Conservation (phyloP, 2,113 vertebrate species). For the Vidua chalybeata region DNA sequence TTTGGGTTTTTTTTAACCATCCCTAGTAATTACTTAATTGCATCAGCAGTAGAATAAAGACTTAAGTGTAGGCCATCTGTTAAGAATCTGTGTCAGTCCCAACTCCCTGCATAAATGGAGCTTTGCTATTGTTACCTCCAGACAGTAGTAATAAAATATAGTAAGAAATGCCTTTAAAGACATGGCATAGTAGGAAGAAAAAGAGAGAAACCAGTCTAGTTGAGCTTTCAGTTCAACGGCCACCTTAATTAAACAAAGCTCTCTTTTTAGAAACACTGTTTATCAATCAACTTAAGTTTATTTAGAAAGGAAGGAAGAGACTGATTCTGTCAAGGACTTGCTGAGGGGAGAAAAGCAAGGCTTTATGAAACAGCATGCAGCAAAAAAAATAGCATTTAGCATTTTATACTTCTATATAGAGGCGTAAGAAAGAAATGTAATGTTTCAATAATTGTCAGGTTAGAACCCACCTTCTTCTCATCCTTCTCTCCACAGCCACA, state of each 20-base stretch:
- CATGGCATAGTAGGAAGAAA: neutral
- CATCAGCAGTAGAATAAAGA: neutral
- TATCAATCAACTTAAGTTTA: neutral
- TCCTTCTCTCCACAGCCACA: neutral
- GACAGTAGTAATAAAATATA: neutral
- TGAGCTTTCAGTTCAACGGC: neutral
- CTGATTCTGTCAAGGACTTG: neutral
- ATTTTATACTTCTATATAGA: neutral
- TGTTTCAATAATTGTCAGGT: neutral
- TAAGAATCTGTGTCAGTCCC: neutral
- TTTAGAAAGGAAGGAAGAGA: neutral
- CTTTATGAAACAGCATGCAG: neutral
- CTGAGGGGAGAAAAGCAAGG: neutral
- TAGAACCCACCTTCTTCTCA: neutral
- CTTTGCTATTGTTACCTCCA: neutral
- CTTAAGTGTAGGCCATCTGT: neutral
- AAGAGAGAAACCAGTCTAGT: neutral
- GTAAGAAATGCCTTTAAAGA: neutral
- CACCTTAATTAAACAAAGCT: neutral
- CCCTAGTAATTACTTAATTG: neutral
- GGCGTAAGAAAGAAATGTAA: neutral
- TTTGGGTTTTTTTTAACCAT: neutral
- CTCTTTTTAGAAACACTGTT: constrained; percentile 3
- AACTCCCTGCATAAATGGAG: neutral
- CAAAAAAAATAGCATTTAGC: neutral